Base-by-base conservation (phyloP, 2,113 vertebrate species). In the Pseudolaguvia tuberculata region DNA sequence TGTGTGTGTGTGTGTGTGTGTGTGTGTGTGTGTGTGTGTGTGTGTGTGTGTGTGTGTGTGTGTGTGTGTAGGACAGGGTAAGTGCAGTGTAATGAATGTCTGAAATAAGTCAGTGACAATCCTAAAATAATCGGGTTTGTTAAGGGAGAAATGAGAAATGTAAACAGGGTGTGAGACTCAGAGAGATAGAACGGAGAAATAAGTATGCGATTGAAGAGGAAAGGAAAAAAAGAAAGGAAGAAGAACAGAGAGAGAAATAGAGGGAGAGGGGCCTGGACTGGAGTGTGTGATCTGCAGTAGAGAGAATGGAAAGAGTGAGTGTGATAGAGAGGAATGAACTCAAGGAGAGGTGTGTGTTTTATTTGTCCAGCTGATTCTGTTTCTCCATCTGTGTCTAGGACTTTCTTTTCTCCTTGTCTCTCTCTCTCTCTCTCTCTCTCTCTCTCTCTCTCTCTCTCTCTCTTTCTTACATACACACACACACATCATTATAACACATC, bases 351-450 rank as follows among this genome's bases (percentile, higher is more conserved):
- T 47, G 25, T 35, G 47, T 23, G 15, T 56, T 72, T 45, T 77
- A 42, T 83, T 84, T 82, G 72, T 81, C 75, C 58, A 79, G 76
- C 61, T 83, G 78, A 83, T 82, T 61, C 66, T 67, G 78, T 81
- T 79, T 61, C 83, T 80, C 77, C 42, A 61, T 77, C 55, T 76
- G 42, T 75, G 10, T 78, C 23, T 73, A 39, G 35, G n/a, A 73
- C 31, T 20, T 52, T 47, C 59, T 73, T 45, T 56, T 66, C 21
- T 7, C 61, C 78, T 53, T 11, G 73, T 47, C 78, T 78, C 73
- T 77, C 58, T 42, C 11, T 73, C 13, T 52, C 51, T 62, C 31
- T 35, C 11, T 18, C 47, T 51, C 35, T 45, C 25, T 12, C 29
- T 58, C 51, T 57, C 58, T 74, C 59, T 45, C 47, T 23, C 50